Conservation (phyloP, 2,113 vertebrate genomes). For the Gnathonemus echidnorhynchus region DNA sequence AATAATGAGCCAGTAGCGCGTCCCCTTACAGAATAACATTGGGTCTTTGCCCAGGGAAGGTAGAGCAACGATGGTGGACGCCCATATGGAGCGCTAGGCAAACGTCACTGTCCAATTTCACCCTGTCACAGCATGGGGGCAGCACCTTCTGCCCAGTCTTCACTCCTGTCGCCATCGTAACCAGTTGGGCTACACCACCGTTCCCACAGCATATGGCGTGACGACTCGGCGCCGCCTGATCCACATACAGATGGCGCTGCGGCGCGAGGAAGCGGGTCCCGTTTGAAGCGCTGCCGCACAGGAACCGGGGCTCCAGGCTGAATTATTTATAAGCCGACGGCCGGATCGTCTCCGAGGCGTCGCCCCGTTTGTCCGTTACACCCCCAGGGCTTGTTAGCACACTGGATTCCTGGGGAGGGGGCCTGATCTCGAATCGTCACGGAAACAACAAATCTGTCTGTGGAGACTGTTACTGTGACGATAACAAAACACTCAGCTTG, state of each 20-base stretch:
- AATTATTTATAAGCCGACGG: slow-evolving; percentile 44
- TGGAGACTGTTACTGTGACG: background rate
- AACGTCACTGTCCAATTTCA: background rate
- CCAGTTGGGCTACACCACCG: slow-evolving; percentile 30
- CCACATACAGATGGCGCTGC: slow-evolving; percentile 45
- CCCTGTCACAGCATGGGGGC: background rate
- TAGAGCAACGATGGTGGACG: background rate
- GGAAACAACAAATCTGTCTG: background rate
- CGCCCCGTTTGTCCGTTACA: slow-evolving; percentile 31
- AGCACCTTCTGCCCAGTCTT: slow-evolving; percentile 12
- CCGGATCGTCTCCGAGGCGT: slow-evolving; percentile 38
- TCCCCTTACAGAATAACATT: background rate
- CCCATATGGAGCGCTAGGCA: background rate
- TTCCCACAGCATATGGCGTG: slow-evolving; percentile 52
- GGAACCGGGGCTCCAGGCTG: slow-evolving; percentile 36
- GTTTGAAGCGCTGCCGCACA: slow-evolving; percentile 33
- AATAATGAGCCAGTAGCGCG: background rate
- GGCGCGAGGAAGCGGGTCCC: slow-evolving; percentile 45
- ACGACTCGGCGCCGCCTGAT: slow-evolving; percentile 38
- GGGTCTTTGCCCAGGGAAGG: background rate
- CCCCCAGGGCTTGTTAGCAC: slow-evolving; percentile 38
- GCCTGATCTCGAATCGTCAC: background rate
- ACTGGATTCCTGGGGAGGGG: background rate
- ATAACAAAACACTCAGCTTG: background rate
- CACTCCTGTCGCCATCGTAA: background rate